Conservation (phyloP, 2,113 vertebrate species). For the Saccopteryx bilineata region DNA sequence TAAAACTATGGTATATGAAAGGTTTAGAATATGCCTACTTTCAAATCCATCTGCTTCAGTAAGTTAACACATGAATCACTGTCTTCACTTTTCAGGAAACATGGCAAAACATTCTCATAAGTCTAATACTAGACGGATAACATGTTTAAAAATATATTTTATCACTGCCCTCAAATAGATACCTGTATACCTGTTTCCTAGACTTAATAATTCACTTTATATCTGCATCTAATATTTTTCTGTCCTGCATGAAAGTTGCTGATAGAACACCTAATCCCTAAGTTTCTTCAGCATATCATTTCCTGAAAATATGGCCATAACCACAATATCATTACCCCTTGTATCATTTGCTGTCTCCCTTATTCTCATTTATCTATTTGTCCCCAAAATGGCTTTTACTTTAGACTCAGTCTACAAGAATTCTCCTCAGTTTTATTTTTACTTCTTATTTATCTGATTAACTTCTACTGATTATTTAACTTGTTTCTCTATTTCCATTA, state of each 20-base stretch:
- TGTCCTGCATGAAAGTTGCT: constrained; percentile 33
- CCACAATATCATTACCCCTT: neutral
- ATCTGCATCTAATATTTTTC: neutral
- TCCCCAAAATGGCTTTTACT: neutral
- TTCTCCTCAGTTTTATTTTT: neutral
- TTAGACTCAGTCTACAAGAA: neutral
- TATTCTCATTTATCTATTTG: neutral
- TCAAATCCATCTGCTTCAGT: neutral
- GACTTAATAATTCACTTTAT: neutral
- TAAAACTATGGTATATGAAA: neutral
- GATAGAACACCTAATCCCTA: neutral
- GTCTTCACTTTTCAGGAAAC: constrained; percentile 25
- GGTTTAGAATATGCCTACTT: neutral
- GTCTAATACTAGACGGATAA: neutral
- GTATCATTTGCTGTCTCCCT: neutral
- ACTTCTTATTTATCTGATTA: neutral
- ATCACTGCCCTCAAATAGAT: neutral
- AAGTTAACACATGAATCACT: neutral
- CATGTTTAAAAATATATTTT: constrained; percentile 11
- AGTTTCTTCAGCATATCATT: constrained; percentile 25
- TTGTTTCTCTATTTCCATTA: constrained; percentile 23
- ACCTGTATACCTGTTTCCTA: neutral
- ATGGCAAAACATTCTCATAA: neutral
- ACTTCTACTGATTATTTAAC: neutral
- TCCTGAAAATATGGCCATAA: neutral